Percentiles rank a stretch among this genome's conserved stretches.
Conservation (phyloP, 2,888 invertebrate genomes). For the Odontocerum albicorne region DNA sequence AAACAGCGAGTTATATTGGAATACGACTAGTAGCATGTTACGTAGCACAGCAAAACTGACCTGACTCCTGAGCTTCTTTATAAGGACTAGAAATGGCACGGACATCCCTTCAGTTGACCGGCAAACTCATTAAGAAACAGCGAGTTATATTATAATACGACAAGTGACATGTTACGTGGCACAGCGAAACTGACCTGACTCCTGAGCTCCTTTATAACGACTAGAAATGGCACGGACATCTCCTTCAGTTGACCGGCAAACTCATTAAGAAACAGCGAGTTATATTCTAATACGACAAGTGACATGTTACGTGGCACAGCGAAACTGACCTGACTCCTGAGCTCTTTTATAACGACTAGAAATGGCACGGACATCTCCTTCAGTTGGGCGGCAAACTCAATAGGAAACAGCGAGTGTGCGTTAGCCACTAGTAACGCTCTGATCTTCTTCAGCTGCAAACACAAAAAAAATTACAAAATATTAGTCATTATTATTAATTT, state of each 20-base stretch:
- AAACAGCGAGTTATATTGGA: no score
- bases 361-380: conserved; percentile 81
- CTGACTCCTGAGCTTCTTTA: conserved; percentile 89
- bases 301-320: no score
- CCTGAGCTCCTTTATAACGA: conserved; percentile 82
- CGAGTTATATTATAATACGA: no score
- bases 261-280: conserved; percentile 62
- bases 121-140: conserved; percentile 70
- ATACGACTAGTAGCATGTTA: no score
- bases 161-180: no score
- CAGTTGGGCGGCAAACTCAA: conserved; percentile 73
- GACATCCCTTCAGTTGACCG: conserved; percentile 76
- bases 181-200: conserved; percentile 66
- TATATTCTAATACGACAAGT: no score
- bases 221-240: conserved; percentile 79
- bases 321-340: conserved; percentile 73
- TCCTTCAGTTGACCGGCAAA: conserved; percentile 77
- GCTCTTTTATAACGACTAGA: conserved; percentile 80
- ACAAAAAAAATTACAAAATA: conserved; percentile 30
- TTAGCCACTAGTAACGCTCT: conserved; percentile 82
- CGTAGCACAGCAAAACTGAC: no score
- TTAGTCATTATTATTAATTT: no score
- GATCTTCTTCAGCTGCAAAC: conserved; percentile 77
- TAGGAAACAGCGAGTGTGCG: conserved; percentile 64
- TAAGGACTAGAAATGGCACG: conserved; percentile 76